Conservation (phyloP, 2,888 invertebrate species). For the Bruchidius siliquastri region DNA sequence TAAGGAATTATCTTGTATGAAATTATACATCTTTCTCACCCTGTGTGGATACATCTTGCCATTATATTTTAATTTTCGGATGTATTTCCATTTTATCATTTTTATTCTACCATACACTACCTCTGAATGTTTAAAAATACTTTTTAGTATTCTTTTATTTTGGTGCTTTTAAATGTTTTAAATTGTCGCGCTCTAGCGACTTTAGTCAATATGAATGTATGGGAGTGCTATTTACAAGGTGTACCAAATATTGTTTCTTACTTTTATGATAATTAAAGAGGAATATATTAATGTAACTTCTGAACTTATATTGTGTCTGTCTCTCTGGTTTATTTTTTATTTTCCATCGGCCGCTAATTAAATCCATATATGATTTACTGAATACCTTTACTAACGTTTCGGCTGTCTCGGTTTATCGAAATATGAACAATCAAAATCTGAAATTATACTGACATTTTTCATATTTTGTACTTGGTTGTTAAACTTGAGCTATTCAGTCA, state of each 20-base stretch:
- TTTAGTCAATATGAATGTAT: neutral
- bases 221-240: neutral
- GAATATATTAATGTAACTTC: too few relatives aligned
- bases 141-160: slow-evolving; percentile 18
- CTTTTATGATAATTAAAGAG: too few relatives aligned
- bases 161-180: slow-evolving; percentile 23
- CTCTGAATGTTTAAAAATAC: slow-evolving; percentile 25
- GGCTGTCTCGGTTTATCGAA: too few relatives aligned
- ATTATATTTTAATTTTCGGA: slow-evolving; percentile 12
- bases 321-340: too few relatives aligned
- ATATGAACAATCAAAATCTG: too few relatives aligned
- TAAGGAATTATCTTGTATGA: neutral
- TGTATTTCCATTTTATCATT: slow-evolving; percentile 27
- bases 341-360: too few relatives aligned
- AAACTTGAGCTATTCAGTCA: too few relatives aligned
- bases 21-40: neutral
- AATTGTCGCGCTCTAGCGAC: neutral
- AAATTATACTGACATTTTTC: too few relatives aligned
- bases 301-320: too few relatives aligned
- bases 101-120: slow-evolving; percentile 29
- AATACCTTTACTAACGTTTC: too few relatives aligned
- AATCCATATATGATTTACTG: too few relatives aligned
- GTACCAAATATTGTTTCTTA: slow-evolving; percentile 1
- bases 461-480: too few relatives aligned
- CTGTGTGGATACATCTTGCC: slow-evolving; percentile 1